Conservation (phyloP, 2,113 vertebrate species). For the Scophthalmus maximus region DNA sequence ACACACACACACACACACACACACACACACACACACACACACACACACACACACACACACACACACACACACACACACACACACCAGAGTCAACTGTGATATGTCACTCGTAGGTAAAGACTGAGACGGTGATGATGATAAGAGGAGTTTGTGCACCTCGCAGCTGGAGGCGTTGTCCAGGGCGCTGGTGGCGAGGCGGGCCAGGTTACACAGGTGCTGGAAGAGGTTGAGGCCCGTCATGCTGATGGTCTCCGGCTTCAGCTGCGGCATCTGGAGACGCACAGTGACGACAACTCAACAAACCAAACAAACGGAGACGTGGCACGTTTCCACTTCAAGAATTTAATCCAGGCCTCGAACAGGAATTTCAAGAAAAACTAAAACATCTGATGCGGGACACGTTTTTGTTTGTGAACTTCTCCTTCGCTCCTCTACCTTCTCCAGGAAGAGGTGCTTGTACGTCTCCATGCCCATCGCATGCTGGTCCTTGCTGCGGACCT, state of each 20-base stretch:
- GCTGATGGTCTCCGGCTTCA: constrained; percentile 98
- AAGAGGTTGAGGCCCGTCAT: constrained; percentile 99
- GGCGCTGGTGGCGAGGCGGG: constrained; percentile 94
- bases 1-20: too few relatives aligned
- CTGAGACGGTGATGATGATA: too few relatives aligned
- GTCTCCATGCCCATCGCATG: constrained; percentile 99
- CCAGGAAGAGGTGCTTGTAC: constrained; percentile 98
- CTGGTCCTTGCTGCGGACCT: constrained; percentile 99
- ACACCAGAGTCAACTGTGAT: too few relatives aligned
- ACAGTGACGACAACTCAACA: neutral
- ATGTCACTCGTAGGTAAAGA: too few relatives aligned
- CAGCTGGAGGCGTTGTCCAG: constrained; percentile 96
- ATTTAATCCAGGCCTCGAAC: too few relatives aligned
- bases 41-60: too few relatives aligned
- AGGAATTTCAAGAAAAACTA: too few relatives aligned
- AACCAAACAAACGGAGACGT: too few relatives aligned
- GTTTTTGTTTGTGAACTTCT: neutral
- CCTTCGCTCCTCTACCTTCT: constrained; percentile 86
- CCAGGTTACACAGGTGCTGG: constrained; percentile 97
- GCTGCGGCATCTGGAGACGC: constrained; percentile 91
- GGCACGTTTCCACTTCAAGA: too few relatives aligned
- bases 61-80: too few relatives aligned
- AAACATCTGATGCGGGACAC: too few relatives aligned
- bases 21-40: too few relatives aligned
- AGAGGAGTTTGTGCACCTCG: constrained; percentile 84